These are phyloP conservation scores for Molorchus minor DNA, from an alignment of 2,888 invertebrate genomes.

Conservation along the genomic window DNA sequence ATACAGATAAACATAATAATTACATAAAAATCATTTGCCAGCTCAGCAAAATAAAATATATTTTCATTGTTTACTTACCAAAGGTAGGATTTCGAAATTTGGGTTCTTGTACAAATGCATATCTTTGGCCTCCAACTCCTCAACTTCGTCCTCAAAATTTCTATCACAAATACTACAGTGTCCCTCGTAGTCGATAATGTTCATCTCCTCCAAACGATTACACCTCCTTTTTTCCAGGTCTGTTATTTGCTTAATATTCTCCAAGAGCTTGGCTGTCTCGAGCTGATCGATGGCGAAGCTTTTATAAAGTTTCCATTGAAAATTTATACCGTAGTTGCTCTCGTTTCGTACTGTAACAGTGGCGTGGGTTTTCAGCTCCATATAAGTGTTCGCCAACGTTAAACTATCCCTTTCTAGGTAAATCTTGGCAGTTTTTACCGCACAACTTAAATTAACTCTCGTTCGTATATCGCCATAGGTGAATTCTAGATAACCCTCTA, in stretches of 20 bases:
- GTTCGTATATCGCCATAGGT: constrained; percentile 23
- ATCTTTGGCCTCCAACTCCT: constrained; percentile 50
- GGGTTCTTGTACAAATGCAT: constrained; percentile 53
- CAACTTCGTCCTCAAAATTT: constrained; percentile 60
- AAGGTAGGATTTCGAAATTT: constrained; percentile 40
- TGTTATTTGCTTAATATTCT: constrained; percentile 42
- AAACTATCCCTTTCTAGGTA: constrained; percentile 65
- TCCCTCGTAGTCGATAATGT: constrained; percentile 52
- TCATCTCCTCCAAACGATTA: constrained; percentile 49
- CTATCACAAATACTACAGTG: constrained; percentile 60
- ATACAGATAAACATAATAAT: not conserved
- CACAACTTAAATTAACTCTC: constrained; percentile 60
- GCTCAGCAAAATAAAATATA: too few species aligned
- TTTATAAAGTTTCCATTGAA: constrained; percentile 68
- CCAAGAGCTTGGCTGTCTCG: constrained; percentile 44
- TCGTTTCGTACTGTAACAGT: constrained; percentile 68
- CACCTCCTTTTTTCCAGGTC: constrained; percentile 50
- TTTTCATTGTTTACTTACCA: constrained; percentile 38
- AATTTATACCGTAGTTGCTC: constrained; percentile 66
- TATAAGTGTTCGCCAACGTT: constrained; percentile 68
- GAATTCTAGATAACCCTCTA: constrained; percentile 23
- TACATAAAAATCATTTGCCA: not conserved
- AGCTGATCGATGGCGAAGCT: constrained; percentile 60
- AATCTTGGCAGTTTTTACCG: constrained; percentile 64
- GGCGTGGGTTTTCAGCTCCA: constrained; percentile 63